These are phyloP conservation scores for Condylostylus longicornis DNA, from an alignment of 1,140 invertebrate species.

Conservation along the genomic window DNA sequence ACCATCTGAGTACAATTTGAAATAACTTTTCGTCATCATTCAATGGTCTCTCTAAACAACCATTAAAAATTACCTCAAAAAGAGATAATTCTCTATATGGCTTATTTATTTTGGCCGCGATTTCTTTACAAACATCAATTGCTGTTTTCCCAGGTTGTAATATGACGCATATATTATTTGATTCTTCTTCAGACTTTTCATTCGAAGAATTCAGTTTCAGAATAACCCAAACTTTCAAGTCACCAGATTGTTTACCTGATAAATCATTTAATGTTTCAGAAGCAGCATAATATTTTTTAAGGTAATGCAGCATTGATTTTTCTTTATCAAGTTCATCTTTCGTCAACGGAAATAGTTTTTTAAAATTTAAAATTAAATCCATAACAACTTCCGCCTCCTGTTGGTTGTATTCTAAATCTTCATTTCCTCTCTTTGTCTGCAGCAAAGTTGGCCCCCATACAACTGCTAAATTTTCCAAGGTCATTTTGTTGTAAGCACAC, in stretches of 20 bases:
- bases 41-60: conserved; percentile 53
- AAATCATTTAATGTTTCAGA: conserved; percentile 33
- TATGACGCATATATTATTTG: conserved; percentile 28
- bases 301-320: conserved; percentile 49
- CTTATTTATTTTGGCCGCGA: conserved; percentile 43
- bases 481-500: conserved; percentile 61
- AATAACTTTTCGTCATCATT: conserved; percentile 58
- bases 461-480: conserved; percentile 60
- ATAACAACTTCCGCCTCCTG: conserved; percentile 48
- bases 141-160: conserved; percentile 62
- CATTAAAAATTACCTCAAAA: conserved; percentile 60
- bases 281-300: conserved; percentile 48
- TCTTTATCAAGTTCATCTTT: conserved; percentile 42
- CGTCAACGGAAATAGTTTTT: conserved; percentile 37
- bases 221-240: conserved; percentile 62
- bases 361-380: conserved; percentile 47
- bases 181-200: conserved; percentile 26
- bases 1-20: conserved; percentile 60
- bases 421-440: conserved; percentile 36
- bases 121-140: conserved; percentile 52
- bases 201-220: conserved; percentile 25
- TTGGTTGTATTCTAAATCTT: conserved; percentile 41
- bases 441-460: conserved; percentile 73
- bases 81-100: conserved; percentile 50
- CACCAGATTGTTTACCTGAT: conserved; percentile 54